Evolutionary conservation across 2,113 vertebrate species (phyloP).

Genomic region (Atherinomorus stipes): DNA sequence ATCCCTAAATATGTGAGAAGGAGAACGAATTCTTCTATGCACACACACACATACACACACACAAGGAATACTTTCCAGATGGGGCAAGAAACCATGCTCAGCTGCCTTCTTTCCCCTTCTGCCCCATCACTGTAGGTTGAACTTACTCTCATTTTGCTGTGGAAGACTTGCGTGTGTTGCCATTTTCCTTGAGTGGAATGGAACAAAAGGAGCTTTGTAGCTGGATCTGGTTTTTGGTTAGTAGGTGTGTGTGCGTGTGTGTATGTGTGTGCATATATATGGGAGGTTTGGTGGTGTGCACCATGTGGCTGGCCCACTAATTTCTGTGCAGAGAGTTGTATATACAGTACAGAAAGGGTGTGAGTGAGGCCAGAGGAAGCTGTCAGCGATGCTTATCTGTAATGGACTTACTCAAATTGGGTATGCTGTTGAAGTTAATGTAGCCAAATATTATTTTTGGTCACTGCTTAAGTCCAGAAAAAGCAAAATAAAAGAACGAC

Average conservation of each 20-base stretch:
- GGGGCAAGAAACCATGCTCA: constrained; percentile 66
- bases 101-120: constrained; percentile 41
- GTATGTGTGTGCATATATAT: not conserved
- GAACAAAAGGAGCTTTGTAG: constrained; percentile 83
- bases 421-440: constrained; percentile 52
- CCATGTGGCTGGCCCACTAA: constrained; percentile 66
- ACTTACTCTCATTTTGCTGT: constrained; percentile 67
- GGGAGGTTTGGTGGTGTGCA: constrained; percentile 53
- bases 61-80: constrained; percentile 79
- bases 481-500: not conserved
- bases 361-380: constrained; percentile 57
- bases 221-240: constrained; percentile 59
- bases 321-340: constrained; percentile 62
- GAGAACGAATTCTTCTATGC: constrained; percentile 38
- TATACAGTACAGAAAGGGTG: constrained; percentile 48
- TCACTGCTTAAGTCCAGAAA: constrained; percentile 16
- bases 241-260: constrained; percentile 44
- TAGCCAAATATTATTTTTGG: constrained; percentile 66
- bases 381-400: constrained; percentile 70
- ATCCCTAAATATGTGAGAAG: constrained; percentile 38
- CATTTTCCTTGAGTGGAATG: constrained; percentile 71
- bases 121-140: constrained; percentile 47
- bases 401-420: constrained; percentile 43
- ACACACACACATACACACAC: constrained; percentile 5
- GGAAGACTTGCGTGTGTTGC: constrained; percentile 68